A percentile compares a stretch with the other conserved stretches of the same genome.
These are phyloP conservation scores for Laterallus jamaicensis DNA, from an alignment of 2,113 vertebrate genomes.

Conservation along the genomic window DNA sequence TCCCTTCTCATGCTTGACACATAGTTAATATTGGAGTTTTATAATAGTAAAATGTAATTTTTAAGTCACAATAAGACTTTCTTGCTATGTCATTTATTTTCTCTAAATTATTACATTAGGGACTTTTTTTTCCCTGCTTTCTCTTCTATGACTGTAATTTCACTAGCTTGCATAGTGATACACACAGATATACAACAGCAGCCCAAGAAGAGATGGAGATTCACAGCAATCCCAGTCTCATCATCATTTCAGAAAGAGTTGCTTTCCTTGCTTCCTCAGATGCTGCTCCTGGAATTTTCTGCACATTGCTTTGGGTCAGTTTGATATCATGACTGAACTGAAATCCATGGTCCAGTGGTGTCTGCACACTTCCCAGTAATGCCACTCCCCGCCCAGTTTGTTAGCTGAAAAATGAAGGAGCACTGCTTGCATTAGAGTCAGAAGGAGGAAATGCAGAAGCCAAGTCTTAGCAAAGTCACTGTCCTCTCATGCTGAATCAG, in stretches of 20 bases:
- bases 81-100: neutral
- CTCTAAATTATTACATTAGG: neutral
- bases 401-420: neutral
- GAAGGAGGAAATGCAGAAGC: neutral
- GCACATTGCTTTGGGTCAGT: neutral
- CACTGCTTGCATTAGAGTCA: neutral
- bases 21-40: neutral
- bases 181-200: neutral
- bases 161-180: neutral
- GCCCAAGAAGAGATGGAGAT: neutral
- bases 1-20: neutral
- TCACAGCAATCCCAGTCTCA: neutral
- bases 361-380: neutral
- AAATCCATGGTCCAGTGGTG: neutral
- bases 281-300: neutral
- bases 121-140: neutral
- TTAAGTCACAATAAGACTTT: neutral
- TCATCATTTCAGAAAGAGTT: neutral
- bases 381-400: neutral
- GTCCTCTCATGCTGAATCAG: neutral
- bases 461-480: conserved; percentile 7
- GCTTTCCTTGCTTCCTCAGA: neutral
- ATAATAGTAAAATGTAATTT: neutral
- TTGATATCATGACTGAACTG: neutral
- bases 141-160: neutral